Conservation (phyloP, 2,113 vertebrate genomes). For the Prochilodus magdalenae region DNA sequence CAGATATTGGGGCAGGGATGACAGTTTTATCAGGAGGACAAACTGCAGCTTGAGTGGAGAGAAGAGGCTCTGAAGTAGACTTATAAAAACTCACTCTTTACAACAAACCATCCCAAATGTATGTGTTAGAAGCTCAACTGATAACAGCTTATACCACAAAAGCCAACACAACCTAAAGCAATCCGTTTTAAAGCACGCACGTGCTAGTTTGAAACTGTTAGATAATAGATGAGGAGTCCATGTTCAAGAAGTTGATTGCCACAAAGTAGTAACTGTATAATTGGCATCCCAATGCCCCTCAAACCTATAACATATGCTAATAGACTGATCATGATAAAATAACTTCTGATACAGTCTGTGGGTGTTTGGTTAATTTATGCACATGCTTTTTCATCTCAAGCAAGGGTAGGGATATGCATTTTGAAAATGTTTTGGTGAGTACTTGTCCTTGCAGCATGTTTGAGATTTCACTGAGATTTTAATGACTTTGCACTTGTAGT, state of each 20-base stretch:
- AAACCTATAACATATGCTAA: neutral
- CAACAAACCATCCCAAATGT: conserved; percentile 54
- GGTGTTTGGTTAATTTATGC: conserved; percentile 7
- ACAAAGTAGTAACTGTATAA: neutral
- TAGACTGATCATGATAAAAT: neutral
- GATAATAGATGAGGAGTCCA: conserved; percentile 49
- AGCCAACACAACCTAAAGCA: conserved; percentile 59
- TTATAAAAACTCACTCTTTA: conserved; percentile 2
- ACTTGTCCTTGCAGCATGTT: conserved; percentile 19
- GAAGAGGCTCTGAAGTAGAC: conserved; percentile 37
- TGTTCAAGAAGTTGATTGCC: conserved; percentile 52
- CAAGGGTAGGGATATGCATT: neutral
- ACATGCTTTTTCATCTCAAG: conserved; percentile 2
- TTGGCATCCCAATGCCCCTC: neutral
- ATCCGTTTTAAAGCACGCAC: conserved; percentile 57
- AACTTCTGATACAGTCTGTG: neutral
- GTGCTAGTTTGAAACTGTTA: conserved; percentile 28
- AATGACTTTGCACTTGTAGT: conserved; percentile 59
- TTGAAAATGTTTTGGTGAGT: conserved; percentile 11
- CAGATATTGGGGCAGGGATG: conserved; percentile 72
- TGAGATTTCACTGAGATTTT: conserved; percentile 31
- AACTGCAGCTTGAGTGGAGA: conserved; percentile 67
- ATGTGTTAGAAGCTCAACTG: conserved; percentile 58
- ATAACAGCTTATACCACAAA: conserved; percentile 34
- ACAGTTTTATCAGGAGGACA: conserved; percentile 80